A percentile compares a stretch with the other conserved stretches of the same genome.
Conservation (phyloP, 2,113 vertebrate species). For the Rutilus rutilus region DNA sequence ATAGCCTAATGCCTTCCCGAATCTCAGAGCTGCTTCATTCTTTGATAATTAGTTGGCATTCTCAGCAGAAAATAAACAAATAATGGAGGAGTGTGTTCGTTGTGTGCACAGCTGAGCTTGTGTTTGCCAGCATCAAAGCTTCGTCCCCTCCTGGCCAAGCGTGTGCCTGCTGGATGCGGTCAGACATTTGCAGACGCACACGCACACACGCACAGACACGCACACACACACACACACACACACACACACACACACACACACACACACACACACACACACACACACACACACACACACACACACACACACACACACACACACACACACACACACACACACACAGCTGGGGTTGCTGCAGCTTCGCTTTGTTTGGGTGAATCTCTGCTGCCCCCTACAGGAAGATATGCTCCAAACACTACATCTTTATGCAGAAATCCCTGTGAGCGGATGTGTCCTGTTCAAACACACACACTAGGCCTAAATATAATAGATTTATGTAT, state of each 20-base stretch:
- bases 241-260: conserved; percentile 25
- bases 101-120: conserved; percentile 52
- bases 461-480: neutral
- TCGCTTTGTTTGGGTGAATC: conserved; percentile 61
- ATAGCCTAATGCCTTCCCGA: neutral
- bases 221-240: conserved; percentile 14
- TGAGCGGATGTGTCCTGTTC: neutral
- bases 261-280: conserved; percentile 22
- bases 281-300: conserved; percentile 1
- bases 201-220: conserved; percentile 14
- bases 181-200: neutral
- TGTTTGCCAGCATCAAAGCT: conserved; percentile 66
- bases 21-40: conserved; percentile 1
- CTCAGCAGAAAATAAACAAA: conserved; percentile 37
- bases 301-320: conserved; percentile 25
- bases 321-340: conserved; percentile 23
- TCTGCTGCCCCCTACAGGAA: conserved; percentile 78
- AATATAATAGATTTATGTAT: too few relatives aligned
- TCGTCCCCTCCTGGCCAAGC: conserved; percentile 41
- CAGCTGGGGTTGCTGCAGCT: conserved; percentile 10
- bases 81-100: conserved; percentile 27
- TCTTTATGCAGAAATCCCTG: neutral
- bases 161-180: conserved; percentile 56
- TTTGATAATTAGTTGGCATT: conserved; percentile 2
- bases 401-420: neutral